Evolutionary conservation across 1,140 invertebrate species (phyloP), one percentile per base, ranked within the genome.

Genomic region (Euglossa dilemma): DNA sequence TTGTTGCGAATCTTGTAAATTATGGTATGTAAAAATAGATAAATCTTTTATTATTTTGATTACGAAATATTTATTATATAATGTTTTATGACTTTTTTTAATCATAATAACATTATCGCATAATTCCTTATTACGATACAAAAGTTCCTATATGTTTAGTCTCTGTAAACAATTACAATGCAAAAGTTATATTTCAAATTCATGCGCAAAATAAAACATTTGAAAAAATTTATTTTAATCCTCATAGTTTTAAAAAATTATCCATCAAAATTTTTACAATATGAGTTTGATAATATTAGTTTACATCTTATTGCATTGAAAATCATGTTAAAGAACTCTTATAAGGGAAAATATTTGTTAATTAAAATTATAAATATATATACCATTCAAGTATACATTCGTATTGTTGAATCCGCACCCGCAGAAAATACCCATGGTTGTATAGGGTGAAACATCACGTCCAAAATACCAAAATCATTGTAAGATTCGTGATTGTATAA

Each of bases 361-460:
- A 64, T 66, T 77, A 57, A 57, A 43, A n/a, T 1, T 75, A 85
- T 72, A 74, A 23, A 75, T 64, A 73, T 11, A 45, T 71, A 23
- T 47, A 47, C n/a, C 16, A 54, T 85, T 94, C 94, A 97, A 59
- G 96, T 95, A 93, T 97, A 99, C 78, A 99, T 95, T 91, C 97
- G 95, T 91, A 99, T 97, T 7, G 98, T 99, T 83, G 95, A 94
- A 95, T 99, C 99, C 50, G 99, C 98, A 69, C 98, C 98, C 80
- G 97, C 96, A 64, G 98, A 98, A 91, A 99, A 98, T 57, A 99
- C 95, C 98, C 98, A 99, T 2, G 99, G 99, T 94, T 99, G 98
- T 80, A 96, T 96, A 12, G 99, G 98, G 95, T 99, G 99, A 94
- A 99, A 99, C 82, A 96, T 95, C 23, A 99, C 97, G 91, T 98